Evolutionary conservation across 2,113 vertebrate genomes (phyloP), one percentile per base, ranked within the genome.

Genomic region (Hoplias malabaricus): DNA sequence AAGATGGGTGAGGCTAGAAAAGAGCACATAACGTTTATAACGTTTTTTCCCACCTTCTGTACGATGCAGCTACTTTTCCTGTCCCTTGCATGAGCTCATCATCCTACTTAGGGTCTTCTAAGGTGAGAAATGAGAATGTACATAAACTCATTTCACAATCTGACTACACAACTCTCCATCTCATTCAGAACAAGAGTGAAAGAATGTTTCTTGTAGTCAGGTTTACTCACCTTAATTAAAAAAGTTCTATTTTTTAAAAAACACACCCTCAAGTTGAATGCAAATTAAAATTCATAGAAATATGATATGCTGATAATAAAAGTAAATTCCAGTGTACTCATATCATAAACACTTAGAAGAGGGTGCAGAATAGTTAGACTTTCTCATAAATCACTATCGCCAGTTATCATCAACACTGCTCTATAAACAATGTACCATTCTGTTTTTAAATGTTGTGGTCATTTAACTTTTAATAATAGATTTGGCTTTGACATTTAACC

Each of bases 141-240:
- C 21, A 19, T 27, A 75, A 29, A 27, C 3, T 27, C 8, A 14
- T 19, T 11, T 63, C 25, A 12, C 27, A 21, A 34, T 80, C 50
- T 80, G 66, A 80, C 65, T 67, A 57, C 29, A 33, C 59, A 81
- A 77, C 23, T 61, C 27, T 77, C 57, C 62, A 21, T 1, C 0
- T 14, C 16, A 19, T 34, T 77, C 80, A 81, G 50, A 77, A n/a
- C 74, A 53, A 54, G 62, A 77, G 80, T 73, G 48, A 69, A 77
- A 77, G 34, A 11, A 14, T 11, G 54, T 16, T 13, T 9, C 29
- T 0, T 43, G n/a, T n/a, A 23, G 56, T 27, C 14, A 62, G 25
- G 8, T 53, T 53, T 53, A 53, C 48, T 29, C 70, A 61, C 19
- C 5, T 34, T 23, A 10, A 10, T 19, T 43, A n/a, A n/a, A n/a